Evolutionary conservation across 2,113 vertebrate species (phyloP), one percentile per base, ranked within the genome.

Genomic region (Corvus hawaiiensis): DNA sequence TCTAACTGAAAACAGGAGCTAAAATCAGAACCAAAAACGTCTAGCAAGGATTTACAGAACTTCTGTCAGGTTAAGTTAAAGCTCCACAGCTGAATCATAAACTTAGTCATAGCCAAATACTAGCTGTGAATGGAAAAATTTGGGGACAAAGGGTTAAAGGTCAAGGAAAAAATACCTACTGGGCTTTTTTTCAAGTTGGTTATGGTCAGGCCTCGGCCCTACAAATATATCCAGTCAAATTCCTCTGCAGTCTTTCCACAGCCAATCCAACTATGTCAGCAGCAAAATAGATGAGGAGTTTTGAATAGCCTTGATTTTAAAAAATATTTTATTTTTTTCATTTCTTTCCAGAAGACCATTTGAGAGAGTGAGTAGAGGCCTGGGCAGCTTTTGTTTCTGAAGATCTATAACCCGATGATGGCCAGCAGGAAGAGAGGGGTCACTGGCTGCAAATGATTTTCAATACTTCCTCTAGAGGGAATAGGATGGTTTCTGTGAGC

Each of bases 391-490:
- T 96, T 94, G 67, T 95, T 94, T 59, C 82, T 77, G 68, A 85
- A 96, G 85, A 88, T 95, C 93, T 96, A 90, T 85, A 92, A 93
- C 67, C 67, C 19, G 75, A 73, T 90, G 92, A 93, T 93, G 94
- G 94, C 85, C 64, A 72, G 3, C 1, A 1, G 85, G 87, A 93
- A 90, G 82, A 82, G 33, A 76, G 59, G 44, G 87, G 51, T 15
- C 87, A 80, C 54, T 77, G 67, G 72, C 22, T 80, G 79, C 82
- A 90, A 74, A 64, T 74, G 39, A 39, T 77, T 94, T 91, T 88
- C 94, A 93, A 1, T 77, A 27, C 83, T 96, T 95, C 79, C 92
- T 94, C 90, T 67, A 79, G 73, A 86, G 87, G 93, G 93, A 96
- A 93, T 59, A 73, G 49, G 69, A 63, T 17, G 75, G 67, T 74